Conservation (phyloP, 2,113 vertebrate genomes). For the Callipepla californica region DNA sequence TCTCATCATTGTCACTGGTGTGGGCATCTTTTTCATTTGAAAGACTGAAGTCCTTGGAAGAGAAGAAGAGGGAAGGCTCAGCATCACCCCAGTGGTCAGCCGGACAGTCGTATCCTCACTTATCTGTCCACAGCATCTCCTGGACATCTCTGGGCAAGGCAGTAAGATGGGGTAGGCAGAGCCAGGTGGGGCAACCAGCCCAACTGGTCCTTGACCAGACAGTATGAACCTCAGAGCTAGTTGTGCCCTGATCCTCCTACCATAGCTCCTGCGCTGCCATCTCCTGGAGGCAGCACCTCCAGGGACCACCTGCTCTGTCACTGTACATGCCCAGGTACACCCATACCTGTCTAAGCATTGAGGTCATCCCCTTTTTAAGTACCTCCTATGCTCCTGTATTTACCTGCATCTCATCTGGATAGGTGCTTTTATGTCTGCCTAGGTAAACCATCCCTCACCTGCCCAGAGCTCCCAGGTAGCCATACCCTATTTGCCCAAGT, state of each 20-base stretch:
- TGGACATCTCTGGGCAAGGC: background rate
- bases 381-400: background rate
- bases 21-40: conserved; percentile 60
- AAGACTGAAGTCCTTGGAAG: conserved; percentile 67
- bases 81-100: background rate
- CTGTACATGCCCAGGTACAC: background rate
- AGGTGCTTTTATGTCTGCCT: background rate
- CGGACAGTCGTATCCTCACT: background rate
- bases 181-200: background rate
- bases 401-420: background rate
- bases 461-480: background rate
- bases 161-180: background rate
- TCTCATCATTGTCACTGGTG: conserved; percentile 72
- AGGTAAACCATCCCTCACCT: background rate
- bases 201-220: background rate
- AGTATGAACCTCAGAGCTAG: background rate
- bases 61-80: background rate
- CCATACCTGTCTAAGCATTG: background rate
- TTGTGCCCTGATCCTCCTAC: background rate
- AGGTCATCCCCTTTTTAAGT: background rate
- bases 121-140: background rate
- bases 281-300: background rate
- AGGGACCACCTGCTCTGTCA: background rate
- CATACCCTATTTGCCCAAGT: background rate
- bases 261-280: background rate